Percentiles rank a stretch among this genome's conserved stretches.
Evolutionary conservation across 2,113 vertebrate genomes (phyloP).

Genomic region (Bungarus multicinctus): DNA sequence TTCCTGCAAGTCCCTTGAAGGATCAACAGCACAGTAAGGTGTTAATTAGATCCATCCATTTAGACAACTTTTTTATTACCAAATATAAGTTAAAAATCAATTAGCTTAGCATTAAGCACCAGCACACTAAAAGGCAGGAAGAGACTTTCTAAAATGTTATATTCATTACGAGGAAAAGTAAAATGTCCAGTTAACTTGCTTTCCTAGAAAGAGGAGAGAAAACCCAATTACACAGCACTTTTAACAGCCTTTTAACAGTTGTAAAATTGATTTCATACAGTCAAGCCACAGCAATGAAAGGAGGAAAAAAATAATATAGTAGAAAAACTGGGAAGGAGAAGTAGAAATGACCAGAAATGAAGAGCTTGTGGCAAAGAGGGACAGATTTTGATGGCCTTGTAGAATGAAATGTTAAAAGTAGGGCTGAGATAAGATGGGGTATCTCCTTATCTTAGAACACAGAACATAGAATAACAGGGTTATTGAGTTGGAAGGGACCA

Average conservation of each 20-base stretch:
- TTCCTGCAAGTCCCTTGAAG: conserved; percentile 33
- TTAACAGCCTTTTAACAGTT: conserved; percentile 47
- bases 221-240: conserved; percentile 47
- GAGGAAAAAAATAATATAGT: not conserved
- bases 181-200: conserved; percentile 24
- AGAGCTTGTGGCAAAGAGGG: not conserved
- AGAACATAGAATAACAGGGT: no score
- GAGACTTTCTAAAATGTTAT: conserved; percentile 1
- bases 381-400: not conserved
- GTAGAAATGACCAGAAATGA: not conserved
- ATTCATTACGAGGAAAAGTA: not conserved
- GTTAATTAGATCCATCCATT: conserved; percentile 46
- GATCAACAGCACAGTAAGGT: not conserved
- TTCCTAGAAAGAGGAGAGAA: not conserved
- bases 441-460: not conserved
- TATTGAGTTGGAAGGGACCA: no score
- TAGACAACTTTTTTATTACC: conserved; percentile 39
- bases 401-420: not conserved
- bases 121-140: conserved; percentile 2
- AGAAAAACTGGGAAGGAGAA: not conserved
- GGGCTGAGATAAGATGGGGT: not conserved
- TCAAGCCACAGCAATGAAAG: conserved; percentile 28
- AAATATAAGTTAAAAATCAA: conserved; percentile 50
- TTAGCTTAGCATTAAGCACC: conserved; percentile 27
- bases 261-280: conserved; percentile 40